Base-by-base conservation (phyloP, 2,888 invertebrate genomes). In the Ornithoptera alexandrae region DNA sequence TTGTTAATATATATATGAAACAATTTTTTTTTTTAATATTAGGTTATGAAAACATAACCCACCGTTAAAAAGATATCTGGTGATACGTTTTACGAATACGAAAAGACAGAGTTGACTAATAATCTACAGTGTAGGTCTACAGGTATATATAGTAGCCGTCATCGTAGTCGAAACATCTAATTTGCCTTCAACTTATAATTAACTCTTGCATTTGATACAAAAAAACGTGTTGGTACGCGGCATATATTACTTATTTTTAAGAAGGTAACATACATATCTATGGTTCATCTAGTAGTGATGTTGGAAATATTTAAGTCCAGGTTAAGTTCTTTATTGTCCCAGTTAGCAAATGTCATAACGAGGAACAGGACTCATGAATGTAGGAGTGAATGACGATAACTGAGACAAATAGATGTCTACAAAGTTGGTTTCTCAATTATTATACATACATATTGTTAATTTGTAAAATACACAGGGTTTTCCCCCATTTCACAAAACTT, bases 171-270 rank as follows among this genome's bases (percentile, higher is more conserved):
- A 79, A 86, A 81, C 85, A 81, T 89, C 86, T 89, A 88, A 90
- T 88, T 87, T 88, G 83, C 80, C 82, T 82, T 82, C 83, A 79
- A 79, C 76, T 72, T 78, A 81, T 84, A 80, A 84, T 85, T 85
- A 86, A 83, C 81, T 82, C 79, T 79, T 80, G 78, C 81, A 79
- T 80, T 79, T 75, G 79, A 81, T 81, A 84, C 79, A 82, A 83
- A 83, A 22, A 7, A 39, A 79, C 79, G 63, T 72, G 56, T 20
- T 2, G 20, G 8, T 61, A 61, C 61, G 61, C 61, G 60, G 67
- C 20, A 56, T 61, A 61, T 39, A 59, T 59, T 5, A 65, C 2
- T 22, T 65, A 30, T 65, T 57, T 10, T n/a, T 7, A 53, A 53
- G 53, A 18, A n/a, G 53, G 53, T n/a, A 53, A n/a, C 18, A 2